phyloP scores from a whole-genome alignment of 2,797 vertebrate species.

The Sternarchorhynchus goeldii region DNA sequence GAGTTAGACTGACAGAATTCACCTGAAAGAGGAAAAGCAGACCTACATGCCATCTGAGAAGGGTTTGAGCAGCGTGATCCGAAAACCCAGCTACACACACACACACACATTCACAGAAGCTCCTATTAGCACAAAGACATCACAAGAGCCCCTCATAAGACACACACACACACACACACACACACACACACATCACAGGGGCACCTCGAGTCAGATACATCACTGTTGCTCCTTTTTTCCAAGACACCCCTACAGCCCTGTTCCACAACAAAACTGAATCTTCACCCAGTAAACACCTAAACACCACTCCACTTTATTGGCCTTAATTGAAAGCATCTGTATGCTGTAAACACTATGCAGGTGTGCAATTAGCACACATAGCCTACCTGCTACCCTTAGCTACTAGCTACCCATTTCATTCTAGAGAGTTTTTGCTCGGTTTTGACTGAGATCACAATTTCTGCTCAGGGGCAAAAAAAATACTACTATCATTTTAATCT shows the following conservation, averaged over 20 bases:
- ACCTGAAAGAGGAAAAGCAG: conserved; percentile 41
- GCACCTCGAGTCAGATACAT: conserved; percentile 65
- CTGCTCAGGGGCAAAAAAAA: too few species aligned
- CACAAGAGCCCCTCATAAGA: conserved; percentile 43
- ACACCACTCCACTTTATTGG: not conserved
- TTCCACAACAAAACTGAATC: conserved; percentile 13
- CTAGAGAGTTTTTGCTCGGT: too few species aligned
- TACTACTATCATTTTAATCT: too few species aligned
- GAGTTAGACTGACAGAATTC: conserved; percentile 44
- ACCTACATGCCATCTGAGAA: conserved; percentile 39
- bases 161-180: conserved; percentile 31
- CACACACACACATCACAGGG: conserved; percentile 24
- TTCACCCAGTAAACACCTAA: too few species aligned
- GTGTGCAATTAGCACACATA: too few species aligned
- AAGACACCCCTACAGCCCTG: conserved; percentile 60
- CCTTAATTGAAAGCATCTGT: too few species aligned
- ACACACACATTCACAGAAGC: conserved; percentile 43
- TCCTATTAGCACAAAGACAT: conserved; percentile 49
- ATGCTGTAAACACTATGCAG: too few species aligned
- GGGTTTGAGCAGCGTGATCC: conserved; percentile 35
- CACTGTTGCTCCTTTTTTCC: conserved; percentile 65
- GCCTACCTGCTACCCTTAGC: too few species aligned
- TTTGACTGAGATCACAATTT: too few species aligned
- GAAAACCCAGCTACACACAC: conserved; percentile 49
- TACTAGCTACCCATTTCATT: too few species aligned